Evolutionary conservation across 2,888 invertebrate species (phyloP), one percentile per base, ranked within the genome.

Genomic region (Acanthococcus lagerstroemiae): DNA sequence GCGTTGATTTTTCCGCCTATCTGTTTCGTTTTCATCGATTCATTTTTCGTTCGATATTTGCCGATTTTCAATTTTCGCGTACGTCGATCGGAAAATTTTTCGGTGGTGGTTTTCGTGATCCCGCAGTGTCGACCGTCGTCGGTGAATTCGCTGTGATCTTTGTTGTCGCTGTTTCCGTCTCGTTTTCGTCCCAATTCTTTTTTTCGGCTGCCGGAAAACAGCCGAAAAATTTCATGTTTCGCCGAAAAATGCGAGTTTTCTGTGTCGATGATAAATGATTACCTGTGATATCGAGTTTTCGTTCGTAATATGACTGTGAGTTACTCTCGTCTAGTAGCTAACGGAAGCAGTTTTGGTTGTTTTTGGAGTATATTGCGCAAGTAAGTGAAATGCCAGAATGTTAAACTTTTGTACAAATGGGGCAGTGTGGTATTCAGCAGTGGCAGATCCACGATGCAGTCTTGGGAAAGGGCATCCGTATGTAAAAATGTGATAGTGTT

Each of bases 281-380:
- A n/a, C n/a, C 22, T 22, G 52, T 52, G 22, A 22, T 22, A 52
- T 52, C 24, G 24, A 24, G 52, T 52, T 52, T 52, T 15, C 17
- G 22, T 15, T 37, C 15, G 37, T 56, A 65, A 56, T 58, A 92
- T 92, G 92, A 91, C 91, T 75, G 85, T 92, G 75, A 89, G 90
- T 67, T 92, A 91, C 80, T 88, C 90, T 73, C 88, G 89, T 74
- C 88, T 90, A 78, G 91, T 91, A 74, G 90, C 91, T 72, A 91
- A 91, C 78, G 90, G 90, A 76, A 90, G 90, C 81, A 88, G 87
- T 79, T 92, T 92, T 76, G 91, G 91, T 76, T 90, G 90, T 79
- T 92, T 92, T 80, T 91, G 90, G 90, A 85, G 87, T 80, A 90
- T 90, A 77, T 82, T 90, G 74, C 82, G 84, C 82, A 90, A 88